Conservation (phyloP, 2,113 vertebrate species). For the Sphaerodactylus townsendi region DNA sequence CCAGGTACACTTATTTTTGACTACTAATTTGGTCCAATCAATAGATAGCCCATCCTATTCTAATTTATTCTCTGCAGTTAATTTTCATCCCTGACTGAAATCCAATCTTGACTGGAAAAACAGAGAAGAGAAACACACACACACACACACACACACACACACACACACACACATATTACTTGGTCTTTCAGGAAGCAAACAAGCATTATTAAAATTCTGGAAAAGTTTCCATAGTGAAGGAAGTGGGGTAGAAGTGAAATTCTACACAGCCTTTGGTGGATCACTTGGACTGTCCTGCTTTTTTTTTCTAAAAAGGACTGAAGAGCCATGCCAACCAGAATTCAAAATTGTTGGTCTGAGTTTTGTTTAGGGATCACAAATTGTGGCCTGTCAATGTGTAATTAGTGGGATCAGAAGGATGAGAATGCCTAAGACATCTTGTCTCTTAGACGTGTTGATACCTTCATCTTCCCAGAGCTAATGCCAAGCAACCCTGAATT, state of each 20-base stretch:
- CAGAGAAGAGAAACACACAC: background rate
- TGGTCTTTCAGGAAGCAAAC: background rate
- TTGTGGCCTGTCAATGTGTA: background rate
- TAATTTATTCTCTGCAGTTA: background rate
- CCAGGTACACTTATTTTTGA: background rate
- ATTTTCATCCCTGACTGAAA: background rate
- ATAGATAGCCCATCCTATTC: background rate
- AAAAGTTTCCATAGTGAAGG: background rate
- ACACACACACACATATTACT: background rate
- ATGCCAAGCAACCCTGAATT: background rate
- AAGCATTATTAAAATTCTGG: background rate
- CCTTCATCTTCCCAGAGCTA: background rate
- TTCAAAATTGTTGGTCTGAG: background rate
- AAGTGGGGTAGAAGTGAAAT: background rate
- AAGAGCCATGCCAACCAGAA: background rate
- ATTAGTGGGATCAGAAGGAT: background rate
- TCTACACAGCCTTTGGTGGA: background rate
- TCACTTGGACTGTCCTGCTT: background rate
- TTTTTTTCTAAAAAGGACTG: background rate
- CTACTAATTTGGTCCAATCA: background rate
- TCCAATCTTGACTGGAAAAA: background rate
- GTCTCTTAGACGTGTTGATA: background rate
- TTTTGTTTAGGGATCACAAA: background rate
- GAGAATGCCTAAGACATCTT: background rate
- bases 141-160: too few relatives aligned